Evolutionary conservation across 2,797 vertebrate species (phyloP).

Genomic region (Meda fulgida): DNA sequence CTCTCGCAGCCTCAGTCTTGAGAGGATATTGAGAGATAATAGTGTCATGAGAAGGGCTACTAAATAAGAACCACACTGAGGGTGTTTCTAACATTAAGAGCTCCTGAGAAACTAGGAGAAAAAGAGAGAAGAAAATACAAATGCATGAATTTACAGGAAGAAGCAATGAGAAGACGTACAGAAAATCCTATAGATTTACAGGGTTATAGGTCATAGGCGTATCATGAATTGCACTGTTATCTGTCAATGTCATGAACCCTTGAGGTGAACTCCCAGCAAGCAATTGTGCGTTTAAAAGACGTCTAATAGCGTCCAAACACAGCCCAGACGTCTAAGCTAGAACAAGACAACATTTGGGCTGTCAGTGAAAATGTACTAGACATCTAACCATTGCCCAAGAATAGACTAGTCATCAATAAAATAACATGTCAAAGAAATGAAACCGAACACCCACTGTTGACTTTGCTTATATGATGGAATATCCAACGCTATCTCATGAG

Average conservation of each 20-base stretch:
- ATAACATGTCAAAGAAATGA: too few species aligned
- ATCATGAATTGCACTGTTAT: not conserved
- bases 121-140: not conserved
- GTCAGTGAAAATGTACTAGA: too few species aligned
- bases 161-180: not conserved
- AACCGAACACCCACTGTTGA: too few species aligned
- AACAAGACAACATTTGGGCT: too few species aligned
- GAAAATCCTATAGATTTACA: not conserved
- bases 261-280: not conserved
- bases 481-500: too few species aligned
- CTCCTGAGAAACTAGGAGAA: not conserved
- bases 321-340: too few species aligned
- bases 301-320: too few species aligned
- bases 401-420: too few species aligned
- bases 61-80: not conserved
- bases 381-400: too few species aligned
- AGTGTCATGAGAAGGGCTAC: not conserved
- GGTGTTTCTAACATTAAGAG: not conserved
- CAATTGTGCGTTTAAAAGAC: too few species aligned
- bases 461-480: too few species aligned
- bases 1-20: not conserved
- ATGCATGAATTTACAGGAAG: not conserved
- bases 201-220: not conserved
- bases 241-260: not conserved
- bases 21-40: constrained; percentile 12